phyloP scores from a whole-genome alignment of 2,888 invertebrate species.

The Microctonus brassicae region DNA sequence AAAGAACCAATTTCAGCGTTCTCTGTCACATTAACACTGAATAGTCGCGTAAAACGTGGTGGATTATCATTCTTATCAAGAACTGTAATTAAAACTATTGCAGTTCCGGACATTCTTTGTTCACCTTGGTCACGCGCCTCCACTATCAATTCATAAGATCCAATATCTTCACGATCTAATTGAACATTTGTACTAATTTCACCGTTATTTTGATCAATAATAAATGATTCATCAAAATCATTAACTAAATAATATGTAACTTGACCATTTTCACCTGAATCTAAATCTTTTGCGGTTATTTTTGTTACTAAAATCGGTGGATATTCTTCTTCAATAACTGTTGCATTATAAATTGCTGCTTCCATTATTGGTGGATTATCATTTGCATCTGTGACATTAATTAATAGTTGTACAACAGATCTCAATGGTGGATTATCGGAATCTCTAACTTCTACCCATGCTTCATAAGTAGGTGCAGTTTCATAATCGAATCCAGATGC shows the following conservation, averaged over 20 bases:
- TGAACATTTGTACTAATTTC: constrained; percentile 86
- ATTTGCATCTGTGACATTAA: constrained; percentile 94
- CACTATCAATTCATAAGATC: constrained; percentile 82
- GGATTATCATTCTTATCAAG: constrained; percentile 95
- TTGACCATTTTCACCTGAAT: constrained; percentile 89
- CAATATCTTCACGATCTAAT: constrained; percentile 84
- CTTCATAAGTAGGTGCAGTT: constrained; percentile 84
- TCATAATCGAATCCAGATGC: constrained; percentile 89
- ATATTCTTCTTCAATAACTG: constrained; percentile 88
- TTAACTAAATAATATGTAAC: constrained; percentile 83
- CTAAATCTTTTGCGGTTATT: constrained; percentile 85
- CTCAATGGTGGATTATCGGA: constrained; percentile 85
- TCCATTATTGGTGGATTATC: constrained; percentile 92
- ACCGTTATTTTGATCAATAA: constrained; percentile 85
- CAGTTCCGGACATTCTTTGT: constrained; percentile 84
- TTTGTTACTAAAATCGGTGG: constrained; percentile 83
- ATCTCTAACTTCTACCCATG: constrained; percentile 93
- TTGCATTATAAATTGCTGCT: constrained; percentile 84
- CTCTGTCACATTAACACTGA: constrained; percentile 95
- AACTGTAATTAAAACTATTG: constrained; percentile 85
- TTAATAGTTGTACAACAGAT: constrained; percentile 83
- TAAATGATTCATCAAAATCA: constrained; percentile 85
- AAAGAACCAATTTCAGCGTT: constrained; percentile 93
- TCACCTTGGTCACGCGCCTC: constrained; percentile 89
- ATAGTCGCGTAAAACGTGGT: constrained; percentile 89